Conservation (phyloP, 1,140 invertebrate genomes). For the Trichomalopsis sarcophagae region DNA sequence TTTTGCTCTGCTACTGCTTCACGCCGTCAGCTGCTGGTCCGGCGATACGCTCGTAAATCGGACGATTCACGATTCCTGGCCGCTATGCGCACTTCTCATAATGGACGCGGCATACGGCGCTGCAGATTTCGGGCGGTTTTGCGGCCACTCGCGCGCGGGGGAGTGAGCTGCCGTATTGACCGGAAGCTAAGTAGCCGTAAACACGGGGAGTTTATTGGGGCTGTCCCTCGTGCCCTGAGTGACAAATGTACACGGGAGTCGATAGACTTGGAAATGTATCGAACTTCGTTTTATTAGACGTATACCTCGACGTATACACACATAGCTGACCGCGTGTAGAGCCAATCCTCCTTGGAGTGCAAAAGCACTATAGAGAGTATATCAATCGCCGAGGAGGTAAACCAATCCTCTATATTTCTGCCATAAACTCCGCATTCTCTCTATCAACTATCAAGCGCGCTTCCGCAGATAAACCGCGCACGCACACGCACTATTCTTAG, state of each 20-base stretch:
- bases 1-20: neutral
- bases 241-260: too few species aligned
- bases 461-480: neutral
- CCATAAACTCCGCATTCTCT: neutral
- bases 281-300: too few species aligned
- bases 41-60: constrained; percentile 22
- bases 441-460: neutral
- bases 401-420: neutral
- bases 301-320: too few species aligned
- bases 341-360: neutral
- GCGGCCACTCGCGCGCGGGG: too few species aligned
- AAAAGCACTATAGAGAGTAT: neutral
- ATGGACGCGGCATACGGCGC: neutral
- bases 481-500: neutral
- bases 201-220: neutral
- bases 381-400: neutral
- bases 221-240: too few species aligned
- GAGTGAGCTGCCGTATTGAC: neutral
- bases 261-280: too few species aligned
- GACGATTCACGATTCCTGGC: neutral
- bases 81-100: neutral
- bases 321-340: too few species aligned
- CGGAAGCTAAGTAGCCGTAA: neutral
- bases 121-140: neutral
- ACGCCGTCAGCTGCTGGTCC: constrained; percentile 14